Evolutionary conservation across 2,797 vertebrate species (phyloP).

Genomic region (Coranthus polyacanthus): DNA sequence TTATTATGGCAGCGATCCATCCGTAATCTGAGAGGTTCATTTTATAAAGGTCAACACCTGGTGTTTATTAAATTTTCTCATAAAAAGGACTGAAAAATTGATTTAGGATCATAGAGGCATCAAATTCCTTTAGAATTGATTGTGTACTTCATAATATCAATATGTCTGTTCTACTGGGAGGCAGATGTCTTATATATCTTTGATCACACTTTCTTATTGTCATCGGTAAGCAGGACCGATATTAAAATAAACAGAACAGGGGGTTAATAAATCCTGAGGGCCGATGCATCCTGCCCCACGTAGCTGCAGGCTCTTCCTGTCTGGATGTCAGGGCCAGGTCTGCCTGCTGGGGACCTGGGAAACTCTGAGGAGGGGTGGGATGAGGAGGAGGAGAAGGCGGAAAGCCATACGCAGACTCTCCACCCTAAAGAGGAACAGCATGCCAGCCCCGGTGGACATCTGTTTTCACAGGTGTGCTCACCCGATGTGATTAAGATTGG

Average conservation of each 20-base stretch:
- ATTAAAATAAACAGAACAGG: constrained; percentile 64
- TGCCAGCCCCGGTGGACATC: constrained; percentile 82
- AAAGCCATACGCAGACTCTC: constrained; percentile 60
- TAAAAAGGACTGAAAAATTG: constrained; percentile 45
- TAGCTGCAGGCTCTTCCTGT: constrained; percentile 64
- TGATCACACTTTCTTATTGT: constrained; percentile 51
- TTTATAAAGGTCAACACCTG: constrained; percentile 71
- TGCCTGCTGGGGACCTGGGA: constrained; percentile 51
- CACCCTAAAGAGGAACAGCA: constrained; percentile 81
- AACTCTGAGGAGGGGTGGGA: constrained; percentile 12
- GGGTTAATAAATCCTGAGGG: constrained; percentile 47
- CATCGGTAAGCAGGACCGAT: constrained; percentile 42
- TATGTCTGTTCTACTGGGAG: constrained; percentile 9
- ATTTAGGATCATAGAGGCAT: constrained; percentile 56
- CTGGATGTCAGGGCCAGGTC: constrained; percentile 45
- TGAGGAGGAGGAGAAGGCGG: constrained; percentile 24
- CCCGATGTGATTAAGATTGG: constrained; percentile 84
- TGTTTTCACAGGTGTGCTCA: constrained; percentile 87
- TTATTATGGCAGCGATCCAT: constrained; percentile 57
- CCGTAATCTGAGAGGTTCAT: constrained; percentile 50
- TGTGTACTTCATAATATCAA: constrained; percentile 46
- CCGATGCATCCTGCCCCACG: constrained; percentile 64
- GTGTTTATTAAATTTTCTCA: constrained; percentile 53
- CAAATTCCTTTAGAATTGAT: constrained; percentile 55
- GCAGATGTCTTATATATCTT: constrained; percentile 10